Evolutionary conservation across 1,140 invertebrate genomes (phyloP), one percentile per base, ranked within the genome.

Genomic region (Drosophila pallidifrons): DNA sequence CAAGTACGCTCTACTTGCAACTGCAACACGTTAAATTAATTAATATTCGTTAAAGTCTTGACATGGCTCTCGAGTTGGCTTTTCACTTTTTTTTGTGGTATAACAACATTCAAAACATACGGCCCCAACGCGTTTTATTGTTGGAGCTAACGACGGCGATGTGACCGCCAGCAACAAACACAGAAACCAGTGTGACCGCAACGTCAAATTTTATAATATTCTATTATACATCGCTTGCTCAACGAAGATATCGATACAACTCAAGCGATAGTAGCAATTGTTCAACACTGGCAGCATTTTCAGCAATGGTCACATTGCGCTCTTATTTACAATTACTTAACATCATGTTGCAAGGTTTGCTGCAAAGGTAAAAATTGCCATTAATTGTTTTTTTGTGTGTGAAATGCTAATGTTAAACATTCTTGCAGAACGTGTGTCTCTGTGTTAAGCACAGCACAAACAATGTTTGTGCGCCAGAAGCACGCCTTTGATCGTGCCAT

Each of bases 341-440:
- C 88, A 91, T 91, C 88, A 91, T 91, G 87, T 47, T 91, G 41
- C 81, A 81, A 15, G 76, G 74, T 41, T 49, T 91, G 25, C 11
- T 91, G 8, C 83, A 88, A 58, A 89, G 79, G 88, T 87, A 76
- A 65, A 43, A 49, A 25, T 5, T 20, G 10, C 10, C 25, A 43
- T 38, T 15, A 38, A 63, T 32, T 16, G 6, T 5, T 5, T 1
- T 68, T 45, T 49, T 25, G 20, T 38, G 58, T 54, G 15, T 79
- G 13, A 58, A 70, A 58, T 1, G 38, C 5, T 28, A 30, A 2
- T 11, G 1, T n/a, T 5, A 6, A 11, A 2, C 49, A 1, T 16
- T 0, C 1, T 66, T 47, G 0, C 64, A 92, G 91, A 47, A 76
- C 79, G 10, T 88, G 73, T 38, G 54, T 77, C 10, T 55, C 55